A percentile compares a stretch with the other conserved stretches of the same genome.
phyloP scores from a whole-genome alignment of 2,888 invertebrate genomes.

The Hydraecia micacea region DNA sequence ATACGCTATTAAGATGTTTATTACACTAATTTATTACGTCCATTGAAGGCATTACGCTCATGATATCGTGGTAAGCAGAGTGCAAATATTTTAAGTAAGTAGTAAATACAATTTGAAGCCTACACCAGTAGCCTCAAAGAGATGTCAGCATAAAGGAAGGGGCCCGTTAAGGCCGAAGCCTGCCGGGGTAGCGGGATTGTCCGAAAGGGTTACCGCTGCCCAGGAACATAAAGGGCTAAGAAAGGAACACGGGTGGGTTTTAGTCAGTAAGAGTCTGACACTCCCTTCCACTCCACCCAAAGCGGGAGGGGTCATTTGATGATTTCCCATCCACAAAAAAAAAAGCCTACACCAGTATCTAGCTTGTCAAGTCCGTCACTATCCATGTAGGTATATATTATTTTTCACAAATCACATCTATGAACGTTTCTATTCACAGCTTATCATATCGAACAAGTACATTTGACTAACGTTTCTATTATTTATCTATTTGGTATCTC shows the following conservation, averaged over 20 bases:
- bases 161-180: too few species aligned
- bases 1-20: conserved; percentile 34
- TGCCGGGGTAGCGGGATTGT: too few species aligned
- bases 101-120: background rate
- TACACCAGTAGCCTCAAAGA: background rate
- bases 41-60: conserved; percentile 13
- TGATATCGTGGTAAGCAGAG: background rate
- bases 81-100: background rate
- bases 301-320: too few species aligned
- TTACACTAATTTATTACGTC: conserved; percentile 21
- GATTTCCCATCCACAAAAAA: too few species aligned
- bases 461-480: background rate
- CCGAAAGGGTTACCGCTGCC: too few species aligned
- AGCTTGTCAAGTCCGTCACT: background rate
- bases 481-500: background rate
- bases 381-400: background rate
- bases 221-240: too few species aligned
- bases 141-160: too few species aligned
- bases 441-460: too few species aligned
- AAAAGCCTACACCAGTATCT: background rate
- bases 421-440: background rate
- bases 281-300: too few species aligned
- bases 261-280: too few species aligned
- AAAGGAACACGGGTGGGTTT: too few species aligned
- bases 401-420: background rate